Percentiles rank a stretch among this genome's conserved stretches.
Conservation (phyloP, 2,113 vertebrate species). For the Ramphastos sulfuratus region DNA sequence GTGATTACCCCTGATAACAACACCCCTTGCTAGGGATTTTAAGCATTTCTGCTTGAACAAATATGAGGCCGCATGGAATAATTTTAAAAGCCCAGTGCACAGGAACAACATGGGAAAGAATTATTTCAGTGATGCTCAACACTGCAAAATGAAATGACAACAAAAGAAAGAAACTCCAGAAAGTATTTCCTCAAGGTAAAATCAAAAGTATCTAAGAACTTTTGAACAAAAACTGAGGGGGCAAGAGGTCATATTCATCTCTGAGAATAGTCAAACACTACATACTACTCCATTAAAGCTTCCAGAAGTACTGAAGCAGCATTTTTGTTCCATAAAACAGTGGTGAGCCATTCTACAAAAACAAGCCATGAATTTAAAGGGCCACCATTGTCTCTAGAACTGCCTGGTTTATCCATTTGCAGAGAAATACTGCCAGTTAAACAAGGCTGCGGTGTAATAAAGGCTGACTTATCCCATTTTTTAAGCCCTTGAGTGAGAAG, state of each 20-base stretch:
- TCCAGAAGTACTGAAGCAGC: not conserved
- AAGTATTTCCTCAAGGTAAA: not conserved
- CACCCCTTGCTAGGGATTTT: not conserved
- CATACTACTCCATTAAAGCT: not conserved
- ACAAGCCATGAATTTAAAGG: not conserved
- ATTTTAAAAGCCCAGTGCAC: conserved; percentile 25
- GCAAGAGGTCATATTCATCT: not conserved
- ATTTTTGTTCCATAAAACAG: conserved; percentile 24
- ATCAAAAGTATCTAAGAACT: not conserved
- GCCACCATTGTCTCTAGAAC: not conserved
- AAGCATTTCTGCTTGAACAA: conserved; percentile 44
- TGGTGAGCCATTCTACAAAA: not conserved
- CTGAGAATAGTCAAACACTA: not conserved
- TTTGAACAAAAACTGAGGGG: not conserved
- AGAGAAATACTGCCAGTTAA: conserved; percentile 34
- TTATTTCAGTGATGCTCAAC: conserved; percentile 21
- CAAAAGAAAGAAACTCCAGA: not conserved
- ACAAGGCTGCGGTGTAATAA: not conserved
- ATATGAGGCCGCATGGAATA: conserved; percentile 26
- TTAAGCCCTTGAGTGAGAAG: not conserved
- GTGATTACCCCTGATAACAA: conserved; percentile 70
- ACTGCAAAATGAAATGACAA: not conserved
- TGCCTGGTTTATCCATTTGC: not conserved
- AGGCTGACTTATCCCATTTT: not conserved
- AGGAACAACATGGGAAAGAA: conserved; percentile 28